These are phyloP conservation scores for Erebia aethiops DNA, from an alignment of 2,888 invertebrate genomes.

Conservation along the genomic window DNA sequence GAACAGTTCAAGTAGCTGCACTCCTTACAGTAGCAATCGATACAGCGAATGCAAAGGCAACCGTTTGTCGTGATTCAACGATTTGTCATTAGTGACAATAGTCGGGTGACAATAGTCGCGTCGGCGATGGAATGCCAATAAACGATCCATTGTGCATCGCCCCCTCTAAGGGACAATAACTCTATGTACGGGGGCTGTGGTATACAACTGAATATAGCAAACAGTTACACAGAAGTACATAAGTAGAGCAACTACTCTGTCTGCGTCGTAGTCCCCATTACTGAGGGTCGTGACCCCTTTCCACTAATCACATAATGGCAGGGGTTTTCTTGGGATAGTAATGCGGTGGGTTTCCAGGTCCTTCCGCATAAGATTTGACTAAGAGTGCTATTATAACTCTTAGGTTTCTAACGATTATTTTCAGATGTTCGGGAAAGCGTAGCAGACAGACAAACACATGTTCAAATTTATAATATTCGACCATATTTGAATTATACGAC, in stretches of 20 bases:
- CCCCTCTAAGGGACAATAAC: conserved; percentile 51
- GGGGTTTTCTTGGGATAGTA: no score
- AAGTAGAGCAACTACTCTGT: not conserved
- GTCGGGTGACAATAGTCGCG: conserved; percentile 61
- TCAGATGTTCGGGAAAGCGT: no score
- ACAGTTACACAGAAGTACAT: not conserved
- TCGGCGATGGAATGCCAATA: conserved; percentile 72
- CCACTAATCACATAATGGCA: no score
- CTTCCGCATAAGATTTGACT: no score
- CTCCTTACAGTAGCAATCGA: conserved; percentile 29
- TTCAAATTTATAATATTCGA: no score
- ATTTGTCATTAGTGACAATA: conserved; percentile 77
- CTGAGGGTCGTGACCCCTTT: no score
- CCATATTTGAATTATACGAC: no score
- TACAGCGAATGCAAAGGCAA: conserved; percentile 32
- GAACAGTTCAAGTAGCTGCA: not conserved
- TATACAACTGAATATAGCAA: not conserved
- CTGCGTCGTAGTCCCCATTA: no score
- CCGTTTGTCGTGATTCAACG: conserved; percentile 60
- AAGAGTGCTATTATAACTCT: no score
- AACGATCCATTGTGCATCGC: conserved; percentile 63
- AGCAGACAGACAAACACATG: no score
- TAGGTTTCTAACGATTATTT: no score
- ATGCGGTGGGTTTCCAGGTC: no score
- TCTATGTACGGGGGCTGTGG: conserved; percentile 42